Base-by-base conservation (phyloP, 2,797 vertebrate genomes). In the Crypturellus tataupa region DNA sequence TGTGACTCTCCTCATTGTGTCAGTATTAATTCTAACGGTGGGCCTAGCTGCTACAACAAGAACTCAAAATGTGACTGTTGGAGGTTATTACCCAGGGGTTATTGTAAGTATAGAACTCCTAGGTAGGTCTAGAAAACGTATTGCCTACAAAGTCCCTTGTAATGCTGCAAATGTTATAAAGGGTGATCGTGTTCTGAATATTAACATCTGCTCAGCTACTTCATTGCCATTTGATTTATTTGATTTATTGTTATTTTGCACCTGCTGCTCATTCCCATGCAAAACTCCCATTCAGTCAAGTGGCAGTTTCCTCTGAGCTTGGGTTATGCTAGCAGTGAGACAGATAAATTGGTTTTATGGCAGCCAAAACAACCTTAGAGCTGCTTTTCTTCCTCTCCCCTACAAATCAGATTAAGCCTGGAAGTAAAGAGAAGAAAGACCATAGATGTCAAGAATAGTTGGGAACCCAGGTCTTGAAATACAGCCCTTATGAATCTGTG, bases 61-160 rank as follows among this genome's bases (percentile, higher is more conserved):
- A 98, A 99, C 99, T 47, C 99, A 99, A 97, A 99, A 99, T 98
- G 99, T 99, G 97, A 99, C 99, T 7, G 99, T 99, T 69, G 99
- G 99, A 95, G 99, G 99, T 90, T 99, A 99, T 98, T 99, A 99
- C 97, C 99, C 99, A 5, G 99, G 99, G 97, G 98, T 99, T 96
- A 99, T 99, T 95, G 99, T 99, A 98, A 99, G 99, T 99, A 97
- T 94, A 95, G 96, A 96, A 96, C 81, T 84, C 94, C 82, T 94
- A 94, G 95, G 85, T 96, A 91, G 92, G 94, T 96, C 87, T 95
- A 93, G 87, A 94, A 93, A 93, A 80, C 69, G 89, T 94, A 69
- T 44, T 93, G 85, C 71, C 85, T 97, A 64, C 80, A 82, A 95
- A 95, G 53, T 93, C 93, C 82, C 37, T 59, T 89, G 80, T 87